A percentile compares a stretch with the other conserved stretches of the same genome.
These are phyloP conservation scores for Ctenochaetus hawaiiensis DNA, from an alignment of 2,797 vertebrate genomes.

Conservation along the genomic window DNA sequence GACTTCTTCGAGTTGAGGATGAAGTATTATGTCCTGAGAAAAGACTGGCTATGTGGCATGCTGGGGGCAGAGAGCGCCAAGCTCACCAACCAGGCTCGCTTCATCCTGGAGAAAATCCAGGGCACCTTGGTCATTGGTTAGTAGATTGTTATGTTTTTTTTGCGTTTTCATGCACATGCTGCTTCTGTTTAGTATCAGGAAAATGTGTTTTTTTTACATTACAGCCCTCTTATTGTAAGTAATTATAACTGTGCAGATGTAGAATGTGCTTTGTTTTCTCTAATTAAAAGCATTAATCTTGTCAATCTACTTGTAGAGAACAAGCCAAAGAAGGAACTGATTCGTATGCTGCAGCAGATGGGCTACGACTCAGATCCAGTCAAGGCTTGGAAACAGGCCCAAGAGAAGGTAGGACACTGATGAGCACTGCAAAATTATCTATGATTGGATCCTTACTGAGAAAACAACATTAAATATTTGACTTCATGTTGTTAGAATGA, in stretches of 20 bases:
- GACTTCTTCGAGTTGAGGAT: slow-evolving; percentile 98
- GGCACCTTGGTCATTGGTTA: slow-evolving; percentile 95
- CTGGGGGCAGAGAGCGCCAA: slow-evolving; percentile 94
- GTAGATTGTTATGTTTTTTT: slow-evolving; percentile 40
- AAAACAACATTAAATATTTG: not conserved
- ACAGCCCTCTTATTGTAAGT: not conserved
- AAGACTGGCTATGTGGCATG: slow-evolving; percentile 96
- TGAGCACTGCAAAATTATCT: not conserved
- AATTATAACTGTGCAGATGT: not conserved
- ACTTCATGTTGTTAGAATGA: slow-evolving; percentile 54
- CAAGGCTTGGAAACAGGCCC: slow-evolving; percentile 91
- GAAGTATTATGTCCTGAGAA: slow-evolving; percentile 95
- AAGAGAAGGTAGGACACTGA: slow-evolving; percentile 89
- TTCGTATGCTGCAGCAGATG: slow-evolving; percentile 96
- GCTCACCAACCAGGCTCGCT: slow-evolving; percentile 97
- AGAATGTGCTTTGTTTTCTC: too few species aligned
- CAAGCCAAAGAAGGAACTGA: slow-evolving; percentile 95
- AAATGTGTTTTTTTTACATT: too few species aligned
- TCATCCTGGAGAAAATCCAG: slow-evolving; percentile 98
- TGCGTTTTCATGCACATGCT: not conserved
- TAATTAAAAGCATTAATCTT: too few species aligned
- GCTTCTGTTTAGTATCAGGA: not conserved
- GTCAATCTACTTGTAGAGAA: slow-evolving; percentile 87
- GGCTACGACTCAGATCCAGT: slow-evolving; percentile 98
- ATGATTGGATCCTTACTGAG: not conserved